Evolutionary conservation across 1,140 invertebrate species (phyloP).

Genomic region (Drosophila leontia): DNA sequence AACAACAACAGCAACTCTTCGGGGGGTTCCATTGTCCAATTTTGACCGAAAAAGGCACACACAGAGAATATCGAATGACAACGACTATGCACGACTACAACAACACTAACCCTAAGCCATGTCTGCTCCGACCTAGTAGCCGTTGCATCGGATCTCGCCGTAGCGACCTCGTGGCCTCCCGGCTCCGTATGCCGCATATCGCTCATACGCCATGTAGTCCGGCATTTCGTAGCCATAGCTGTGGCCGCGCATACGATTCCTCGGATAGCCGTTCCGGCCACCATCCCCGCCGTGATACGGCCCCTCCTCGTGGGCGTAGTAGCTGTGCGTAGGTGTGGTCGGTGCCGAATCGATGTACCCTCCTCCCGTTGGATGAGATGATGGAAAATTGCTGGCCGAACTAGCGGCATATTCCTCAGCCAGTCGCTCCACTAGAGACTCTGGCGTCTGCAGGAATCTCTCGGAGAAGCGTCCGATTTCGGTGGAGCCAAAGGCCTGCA

Average conservation of each 20-base stretch:
- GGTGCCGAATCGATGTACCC: slow-evolving; percentile 44
- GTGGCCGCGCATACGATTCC: slow-evolving; percentile 53
- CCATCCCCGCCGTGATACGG: slow-evolving; percentile 10
- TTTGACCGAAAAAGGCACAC: slow-evolving; percentile 83
- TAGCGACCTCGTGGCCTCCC: slow-evolving; percentile 58
- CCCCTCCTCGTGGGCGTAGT: slow-evolving; percentile 61
- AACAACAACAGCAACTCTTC: slow-evolving; percentile 49
- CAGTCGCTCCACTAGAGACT: slow-evolving; percentile 64
- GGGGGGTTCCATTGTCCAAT: slow-evolving; percentile 61
- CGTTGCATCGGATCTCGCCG: slow-evolving; percentile 72
- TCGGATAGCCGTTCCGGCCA: slow-evolving; percentile 19
- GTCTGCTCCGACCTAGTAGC: slow-evolving; percentile 52
- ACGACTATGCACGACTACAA: slow-evolving; percentile 65
- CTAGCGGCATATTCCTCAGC: slow-evolving; percentile 60
- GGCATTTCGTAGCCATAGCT: slow-evolving; percentile 50
- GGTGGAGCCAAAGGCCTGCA: slow-evolving; percentile 91
- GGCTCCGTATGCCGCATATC: slow-evolving; percentile 60
- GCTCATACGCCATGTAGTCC: slow-evolving; percentile 80
- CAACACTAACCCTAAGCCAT: slow-evolving; percentile 47
- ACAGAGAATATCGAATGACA: slow-evolving; percentile 80
- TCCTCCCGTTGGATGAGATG: slow-evolving; percentile 6
- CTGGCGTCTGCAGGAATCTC: slow-evolving; percentile 84
- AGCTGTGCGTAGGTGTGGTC: slow-evolving; percentile 39
- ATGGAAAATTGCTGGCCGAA: slow-evolving; percentile 10
- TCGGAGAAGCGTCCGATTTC: slow-evolving; percentile 90